Base-by-base conservation (phyloP, 2,797 vertebrate species). In the Lophura swinhoii region DNA sequence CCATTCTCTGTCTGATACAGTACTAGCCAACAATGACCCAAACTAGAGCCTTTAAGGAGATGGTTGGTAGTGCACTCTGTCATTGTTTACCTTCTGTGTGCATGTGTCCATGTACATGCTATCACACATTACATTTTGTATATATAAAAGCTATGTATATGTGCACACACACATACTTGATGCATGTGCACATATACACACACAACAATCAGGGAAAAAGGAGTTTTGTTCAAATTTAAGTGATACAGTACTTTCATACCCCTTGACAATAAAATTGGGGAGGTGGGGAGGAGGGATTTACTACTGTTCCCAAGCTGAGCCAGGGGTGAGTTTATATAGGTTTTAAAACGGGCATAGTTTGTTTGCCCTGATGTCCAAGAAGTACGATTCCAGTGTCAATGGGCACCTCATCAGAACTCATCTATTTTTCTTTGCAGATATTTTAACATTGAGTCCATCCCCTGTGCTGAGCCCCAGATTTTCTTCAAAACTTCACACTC, bases 401-500 rank as follows among this genome's bases (percentile, higher is more conserved):
- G 89, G 83, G 74, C 63, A 46, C 84, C 35, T 93, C 76, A 49
- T 98, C 98, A 99, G 92, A 99, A 98, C 90, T 98, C 98, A 82
- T 98, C 98, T 3, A 98, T 98, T 92, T 98, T 98, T 94, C 98
- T 98, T 98, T 99, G 99, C 90, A 99, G 97, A 87, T 99, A 98
- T 96, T 98, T 98, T 80, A 99, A 97, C 96, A 99, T 99, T 71
- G 99, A 98, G 97, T 99, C 99, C 85, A 99, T 99, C 69, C 99
- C 99, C 96, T 99, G 99, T 3, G 98, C 98, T 1, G 99, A 99
- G 66, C 99, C 99, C 99, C 99, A 99, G 78, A 99, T 98, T 87
- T 98, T 98, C 98, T 99, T 99, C 88, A 99, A 96, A n/a, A 98
- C 98, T 95, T 99, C 99, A 84, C 99, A 99, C 94, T 99, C 99